A percentile compares a stretch with the other conserved stretches of the same genome.
These are phyloP conservation scores for Cryptus armator DNA, from an alignment of 2,888 invertebrate species.

Conservation along the genomic window DNA sequence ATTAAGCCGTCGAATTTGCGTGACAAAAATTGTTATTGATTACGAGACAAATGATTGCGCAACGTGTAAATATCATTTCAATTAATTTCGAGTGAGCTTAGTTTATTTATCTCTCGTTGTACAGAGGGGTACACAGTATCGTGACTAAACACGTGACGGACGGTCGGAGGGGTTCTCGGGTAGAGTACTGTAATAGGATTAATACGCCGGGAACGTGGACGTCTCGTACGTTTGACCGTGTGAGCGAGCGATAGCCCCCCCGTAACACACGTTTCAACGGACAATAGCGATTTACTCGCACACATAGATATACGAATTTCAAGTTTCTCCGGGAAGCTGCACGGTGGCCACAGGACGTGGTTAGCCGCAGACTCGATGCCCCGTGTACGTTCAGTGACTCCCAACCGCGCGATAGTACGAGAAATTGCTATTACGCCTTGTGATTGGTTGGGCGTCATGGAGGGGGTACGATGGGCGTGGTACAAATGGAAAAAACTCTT, in stretches of 20 bases:
- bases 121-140: conserved; percentile 18
- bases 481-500: conserved; percentile 13
- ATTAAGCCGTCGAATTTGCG: neutral
- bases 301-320: conserved; percentile 35
- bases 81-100: conserved; percentile 6
- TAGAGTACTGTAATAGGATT: conserved; percentile 59
- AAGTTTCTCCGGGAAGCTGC: conserved; percentile 60
- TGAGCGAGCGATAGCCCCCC: conserved; percentile 10
- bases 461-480: conserved; percentile 53
- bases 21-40: neutral
- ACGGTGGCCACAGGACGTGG: conserved; percentile 55
- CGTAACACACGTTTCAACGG: conserved; percentile 21
- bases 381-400: conserved; percentile 47
- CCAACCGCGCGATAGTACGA: conserved; percentile 41
- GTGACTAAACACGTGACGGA: conserved; percentile 47
- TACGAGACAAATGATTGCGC: neutral
- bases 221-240: conserved; percentile 20
- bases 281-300: conserved; percentile 30
- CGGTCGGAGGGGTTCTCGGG: conserved; percentile 24
- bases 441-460: conserved; percentile 34
- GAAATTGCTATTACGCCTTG: conserved; percentile 23
- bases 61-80: neutral
- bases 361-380: conserved; percentile 58
- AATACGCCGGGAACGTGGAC: conserved; percentile 52
- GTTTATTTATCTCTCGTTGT: conserved; percentile 11